These are phyloP conservation scores for Dolichoris vasculosae DNA, from an alignment of 1,140 invertebrate genomes.

Conservation along the genomic window DNA sequence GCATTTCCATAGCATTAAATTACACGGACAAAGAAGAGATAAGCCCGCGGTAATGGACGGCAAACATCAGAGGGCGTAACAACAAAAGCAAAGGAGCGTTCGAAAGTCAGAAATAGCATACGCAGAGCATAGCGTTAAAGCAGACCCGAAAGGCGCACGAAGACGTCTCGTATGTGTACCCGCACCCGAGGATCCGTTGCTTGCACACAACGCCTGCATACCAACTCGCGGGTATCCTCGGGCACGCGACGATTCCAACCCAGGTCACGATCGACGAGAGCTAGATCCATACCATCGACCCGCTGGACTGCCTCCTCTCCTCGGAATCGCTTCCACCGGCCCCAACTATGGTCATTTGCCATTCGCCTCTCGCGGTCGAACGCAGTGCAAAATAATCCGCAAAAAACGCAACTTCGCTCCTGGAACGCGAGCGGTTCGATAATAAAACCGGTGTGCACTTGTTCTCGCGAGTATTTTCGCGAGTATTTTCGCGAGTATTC, in stretches of 20 bases:
- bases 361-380: neutral
- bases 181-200: neutral
- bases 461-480: neutral
- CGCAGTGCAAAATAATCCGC: neutral
- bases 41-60: too few species aligned
- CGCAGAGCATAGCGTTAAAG: too few species aligned
- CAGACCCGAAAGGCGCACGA: too few species aligned
- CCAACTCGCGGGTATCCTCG: conserved; percentile 28
- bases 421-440: too few species aligned
- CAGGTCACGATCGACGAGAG: conserved; percentile 64
- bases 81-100: neutral
- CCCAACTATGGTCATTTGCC: conserved; percentile 30
- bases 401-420: neutral
- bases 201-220: neutral
- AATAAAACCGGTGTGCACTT: neutral
- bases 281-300: conserved; percentile 68
- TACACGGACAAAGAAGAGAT: neutral
- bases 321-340: neutral
- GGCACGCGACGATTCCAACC: conserved; percentile 53
- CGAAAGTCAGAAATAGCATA: neutral
- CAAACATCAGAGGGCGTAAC: neutral
- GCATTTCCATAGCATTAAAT: too few species aligned
- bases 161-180: neutral
- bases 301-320: conserved; percentile 44
- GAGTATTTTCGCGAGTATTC: too few species aligned